These are phyloP conservation scores for Mobula hypostoma DNA, from an alignment of 2,113 vertebrate species.

Conservation along the genomic window DNA sequence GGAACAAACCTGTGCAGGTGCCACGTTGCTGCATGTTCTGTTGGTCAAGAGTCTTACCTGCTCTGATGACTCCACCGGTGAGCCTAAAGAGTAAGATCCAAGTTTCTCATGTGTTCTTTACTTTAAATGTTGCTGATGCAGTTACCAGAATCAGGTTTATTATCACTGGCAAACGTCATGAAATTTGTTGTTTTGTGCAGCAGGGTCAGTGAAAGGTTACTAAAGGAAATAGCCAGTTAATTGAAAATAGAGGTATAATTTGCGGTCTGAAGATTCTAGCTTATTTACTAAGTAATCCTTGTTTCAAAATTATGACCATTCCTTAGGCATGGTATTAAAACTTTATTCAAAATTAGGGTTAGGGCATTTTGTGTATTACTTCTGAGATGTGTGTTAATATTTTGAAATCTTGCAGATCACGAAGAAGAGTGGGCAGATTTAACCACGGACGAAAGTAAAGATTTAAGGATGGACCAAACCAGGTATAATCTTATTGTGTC, in stretches of 20 bases:
- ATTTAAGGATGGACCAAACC: constrained; percentile 24
- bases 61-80: background rate
- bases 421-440: background rate
- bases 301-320: background rate
- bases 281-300: background rate
- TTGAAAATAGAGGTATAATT: background rate
- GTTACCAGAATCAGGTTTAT: background rate
- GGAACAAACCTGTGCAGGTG: background rate
- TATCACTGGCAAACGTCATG: too few relatives aligned
- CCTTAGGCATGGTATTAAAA: background rate
- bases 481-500: background rate
- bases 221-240: background rate
- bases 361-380: background rate
- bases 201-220: background rate
- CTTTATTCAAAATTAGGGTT: background rate
- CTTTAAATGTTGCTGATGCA: background rate
- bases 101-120: background rate
- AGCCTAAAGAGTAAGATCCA: background rate
- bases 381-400: background rate
- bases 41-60: background rate
- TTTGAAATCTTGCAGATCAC: background rate
- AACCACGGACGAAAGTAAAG: background rate
- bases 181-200: too few relatives aligned
- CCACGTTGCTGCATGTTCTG: background rate
- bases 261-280: background rate